Conservation (phyloP, 2,113 vertebrate species). For the Columbina picui region DNA sequence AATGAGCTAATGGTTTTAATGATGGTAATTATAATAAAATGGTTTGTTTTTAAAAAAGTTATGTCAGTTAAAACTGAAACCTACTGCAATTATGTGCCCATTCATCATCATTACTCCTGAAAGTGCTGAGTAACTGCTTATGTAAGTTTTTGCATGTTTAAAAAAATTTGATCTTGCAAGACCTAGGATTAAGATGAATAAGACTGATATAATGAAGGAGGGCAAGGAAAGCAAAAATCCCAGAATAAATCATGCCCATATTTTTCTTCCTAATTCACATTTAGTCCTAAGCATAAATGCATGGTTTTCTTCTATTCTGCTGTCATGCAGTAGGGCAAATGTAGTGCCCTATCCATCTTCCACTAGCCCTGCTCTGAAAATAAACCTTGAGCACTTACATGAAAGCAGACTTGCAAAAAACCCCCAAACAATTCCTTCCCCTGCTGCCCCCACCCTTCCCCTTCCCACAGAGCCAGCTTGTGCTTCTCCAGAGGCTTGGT, state of each 20-base stretch:
- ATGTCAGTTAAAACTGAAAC: background rate
- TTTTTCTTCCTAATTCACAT: background rate
- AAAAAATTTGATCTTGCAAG: background rate
- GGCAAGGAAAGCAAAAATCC: background rate
- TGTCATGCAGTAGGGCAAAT: background rate
- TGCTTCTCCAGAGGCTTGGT: background rate
- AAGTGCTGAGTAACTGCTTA: background rate
- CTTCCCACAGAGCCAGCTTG: too few relatives aligned
- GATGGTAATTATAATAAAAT: background rate
- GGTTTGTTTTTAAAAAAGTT: background rate
- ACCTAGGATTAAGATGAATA: background rate
- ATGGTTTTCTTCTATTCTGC: background rate
- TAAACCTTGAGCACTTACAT: background rate
- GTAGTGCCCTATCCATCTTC: background rate
- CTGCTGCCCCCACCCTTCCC: too few relatives aligned
- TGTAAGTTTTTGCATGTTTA: background rate
- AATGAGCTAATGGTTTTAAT: background rate
- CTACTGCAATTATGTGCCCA: rapidly evolving
- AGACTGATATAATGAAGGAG: background rate
- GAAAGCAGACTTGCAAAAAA: background rate
- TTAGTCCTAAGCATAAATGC: too few relatives aligned
- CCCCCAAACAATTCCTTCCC: background rate
- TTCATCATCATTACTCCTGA: background rate
- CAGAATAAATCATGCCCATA: background rate
- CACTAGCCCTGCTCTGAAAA: background rate